phyloP scores from a whole-genome alignment of 2,888 invertebrate species.

The Lycaena phlaeas region DNA sequence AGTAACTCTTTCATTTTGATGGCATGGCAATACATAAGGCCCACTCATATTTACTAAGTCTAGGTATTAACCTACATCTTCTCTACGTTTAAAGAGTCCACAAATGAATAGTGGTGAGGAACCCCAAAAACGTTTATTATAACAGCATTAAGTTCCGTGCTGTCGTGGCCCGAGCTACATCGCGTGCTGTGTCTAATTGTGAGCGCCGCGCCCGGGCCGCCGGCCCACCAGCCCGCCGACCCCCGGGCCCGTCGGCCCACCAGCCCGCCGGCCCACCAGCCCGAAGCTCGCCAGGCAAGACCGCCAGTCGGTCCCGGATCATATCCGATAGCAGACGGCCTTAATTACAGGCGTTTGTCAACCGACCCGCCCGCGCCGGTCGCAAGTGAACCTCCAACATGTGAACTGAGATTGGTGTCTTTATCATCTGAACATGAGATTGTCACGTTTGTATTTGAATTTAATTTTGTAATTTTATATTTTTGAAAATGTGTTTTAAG shows the following conservation, averaged over 20 bases:
- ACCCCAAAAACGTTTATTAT: constrained; percentile 18
- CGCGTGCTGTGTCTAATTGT: constrained; percentile 31
- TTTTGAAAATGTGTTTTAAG: too few species aligned
- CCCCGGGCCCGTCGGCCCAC: constrained; percentile 13
- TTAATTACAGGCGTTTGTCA: background rate
- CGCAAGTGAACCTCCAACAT: background rate
- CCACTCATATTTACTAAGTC: too few species aligned
- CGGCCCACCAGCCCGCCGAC: constrained; percentile 20
- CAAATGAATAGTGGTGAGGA: too few species aligned
- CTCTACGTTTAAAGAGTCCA: too few species aligned
- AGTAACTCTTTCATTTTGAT: too few species aligned
- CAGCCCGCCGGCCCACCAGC: constrained; percentile 15
- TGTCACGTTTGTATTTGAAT: constrained; percentile 7
- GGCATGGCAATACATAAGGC: too few species aligned
- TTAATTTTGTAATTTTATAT: background rate
- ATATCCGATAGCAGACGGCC: background rate
- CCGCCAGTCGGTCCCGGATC: background rate
- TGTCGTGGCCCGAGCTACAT: constrained; percentile 21
- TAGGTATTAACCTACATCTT: too few species aligned
- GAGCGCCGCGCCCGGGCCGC: constrained; percentile 21
- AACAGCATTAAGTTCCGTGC: constrained; percentile 16
- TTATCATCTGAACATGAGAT: background rate
- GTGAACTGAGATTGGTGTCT: background rate
- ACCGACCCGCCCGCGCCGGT: background rate
- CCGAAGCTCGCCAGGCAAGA: background rate